phyloP scores from a whole-genome alignment of 23 tunicate species.

The Halocynthia roretzi region DNA sequence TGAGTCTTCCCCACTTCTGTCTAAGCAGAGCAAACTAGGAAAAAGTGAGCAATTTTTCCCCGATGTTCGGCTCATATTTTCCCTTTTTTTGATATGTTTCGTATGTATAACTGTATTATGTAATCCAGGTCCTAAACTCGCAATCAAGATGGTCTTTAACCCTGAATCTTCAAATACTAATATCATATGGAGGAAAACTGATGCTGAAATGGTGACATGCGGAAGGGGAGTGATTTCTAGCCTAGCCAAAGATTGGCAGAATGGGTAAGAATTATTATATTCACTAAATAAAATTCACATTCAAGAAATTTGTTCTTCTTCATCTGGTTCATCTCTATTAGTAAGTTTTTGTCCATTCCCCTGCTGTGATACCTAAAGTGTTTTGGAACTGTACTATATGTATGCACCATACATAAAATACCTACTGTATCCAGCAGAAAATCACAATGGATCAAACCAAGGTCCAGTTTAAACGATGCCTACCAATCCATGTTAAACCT shows the following conservation, averaged over 20 bases:
- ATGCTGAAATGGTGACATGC: constrained; percentile 15
- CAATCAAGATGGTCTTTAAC: constrained; percentile 24
- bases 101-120: not conserved
- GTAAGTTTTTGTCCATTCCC: too few species aligned
- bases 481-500: too few species aligned
- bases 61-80: too few species aligned
- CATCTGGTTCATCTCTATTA: too few species aligned
- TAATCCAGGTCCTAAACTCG: not conserved
- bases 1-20: too few species aligned
- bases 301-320: too few species aligned
- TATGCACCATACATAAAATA: not conserved
- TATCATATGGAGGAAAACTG: not conserved
- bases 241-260: constrained; percentile 18
- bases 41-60: too few species aligned
- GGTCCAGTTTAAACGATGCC: too few species aligned
- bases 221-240: constrained; percentile 16
- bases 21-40: too few species aligned
- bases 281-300: not conserved
- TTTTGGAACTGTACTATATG: not conserved
- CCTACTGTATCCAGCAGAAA: not conserved
- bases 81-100: too few species aligned
- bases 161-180: not conserved
- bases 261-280: not conserved
- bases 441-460: too few species aligned
- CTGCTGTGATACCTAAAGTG: too few species aligned